Conservation (phyloP, 2,113 vertebrate species). For the Terrapene triunguis region DNA sequence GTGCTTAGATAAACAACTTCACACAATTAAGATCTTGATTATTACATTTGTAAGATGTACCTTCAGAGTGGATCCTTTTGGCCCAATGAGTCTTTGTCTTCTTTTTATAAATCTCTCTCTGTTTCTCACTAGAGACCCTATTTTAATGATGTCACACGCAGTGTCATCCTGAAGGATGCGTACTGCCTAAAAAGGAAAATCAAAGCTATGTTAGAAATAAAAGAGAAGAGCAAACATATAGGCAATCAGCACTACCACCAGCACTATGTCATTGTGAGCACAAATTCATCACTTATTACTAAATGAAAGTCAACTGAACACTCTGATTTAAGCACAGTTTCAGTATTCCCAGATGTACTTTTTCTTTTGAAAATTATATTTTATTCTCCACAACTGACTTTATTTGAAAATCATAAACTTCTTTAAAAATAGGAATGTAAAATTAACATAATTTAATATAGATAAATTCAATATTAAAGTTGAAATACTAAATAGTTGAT, state of each 20-base stretch:
- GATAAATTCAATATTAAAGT: background rate
- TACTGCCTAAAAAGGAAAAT: slow-evolving; percentile 84
- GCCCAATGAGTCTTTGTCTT: slow-evolving; percentile 94
- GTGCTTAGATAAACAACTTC: background rate
- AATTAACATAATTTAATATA: background rate
- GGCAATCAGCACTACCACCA: background rate
- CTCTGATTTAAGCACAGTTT: background rate
- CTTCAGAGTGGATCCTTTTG: slow-evolving; percentile 97
- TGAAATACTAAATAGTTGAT: background rate
- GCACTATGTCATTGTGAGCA: background rate
- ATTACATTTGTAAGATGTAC: slow-evolving; percentile 70
- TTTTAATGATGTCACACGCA: slow-evolving; percentile 97
- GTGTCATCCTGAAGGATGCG: slow-evolving; percentile 94
- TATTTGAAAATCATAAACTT: background rate
- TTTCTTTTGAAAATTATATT: background rate
- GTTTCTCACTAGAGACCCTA: slow-evolving; percentile 93
- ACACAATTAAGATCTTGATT: background rate
- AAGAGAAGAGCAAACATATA: background rate
- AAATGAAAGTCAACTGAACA: background rate
- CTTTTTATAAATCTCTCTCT: slow-evolving; percentile 95
- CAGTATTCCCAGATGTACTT: background rate
- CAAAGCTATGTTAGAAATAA: background rate
- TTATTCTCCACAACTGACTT: background rate
- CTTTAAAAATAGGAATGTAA: accelerated
- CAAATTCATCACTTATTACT: background rate